Base-by-base conservation (phyloP, 2,113 vertebrate species). In the Myotis yumanensis region DNA sequence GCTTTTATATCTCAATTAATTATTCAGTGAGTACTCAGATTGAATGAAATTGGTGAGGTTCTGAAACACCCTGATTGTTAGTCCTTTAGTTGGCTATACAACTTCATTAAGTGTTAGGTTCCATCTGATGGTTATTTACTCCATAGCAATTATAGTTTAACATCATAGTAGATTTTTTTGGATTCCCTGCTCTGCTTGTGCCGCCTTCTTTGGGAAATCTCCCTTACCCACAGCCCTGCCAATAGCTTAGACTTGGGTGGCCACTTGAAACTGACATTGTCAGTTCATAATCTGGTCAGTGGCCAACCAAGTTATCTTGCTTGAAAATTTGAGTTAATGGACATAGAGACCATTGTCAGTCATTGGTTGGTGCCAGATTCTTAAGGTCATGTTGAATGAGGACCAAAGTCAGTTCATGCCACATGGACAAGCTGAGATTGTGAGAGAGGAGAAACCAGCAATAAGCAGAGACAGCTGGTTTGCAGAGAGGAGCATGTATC, bases 101-200 rank as follows among this genome's bases (percentile, higher is more conserved):
- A 71, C 79, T 59, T 72, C 11, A 76, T 64, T 88, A 80, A 92
- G 23, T 76, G 30, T 18, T 59, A 68, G 10, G 10, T 64, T 25
- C 12, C 54, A 87, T 83, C 87, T 92, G 30, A 89, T n/a, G 46
- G 59, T 94, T 95, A 48, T 57, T 32, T 89, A 82, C 32, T 91
- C 95, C 32, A 57, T 64, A 37, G 28, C 11, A 54, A 18, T 75
- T 66, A 8, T 48, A 40, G 28, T 66, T 93, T 46, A 89, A 81
- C 68, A 82, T 23, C 51, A 7, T 86, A n/a, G 11, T 16, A 83
- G 35, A 32, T 72, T 59, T 83, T 72, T 83, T 86, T 15, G 17
- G 23, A 1, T 4, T 68, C n/a, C 51, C 22, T 90, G 4, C 3
- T 51, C 51, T 59, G 32, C 23, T 84, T 28, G 18, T 59, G 28